Evolutionary conservation across 2,797 vertebrate genomes (phyloP).

Genomic region (Linurgus olivaceus): DNA sequence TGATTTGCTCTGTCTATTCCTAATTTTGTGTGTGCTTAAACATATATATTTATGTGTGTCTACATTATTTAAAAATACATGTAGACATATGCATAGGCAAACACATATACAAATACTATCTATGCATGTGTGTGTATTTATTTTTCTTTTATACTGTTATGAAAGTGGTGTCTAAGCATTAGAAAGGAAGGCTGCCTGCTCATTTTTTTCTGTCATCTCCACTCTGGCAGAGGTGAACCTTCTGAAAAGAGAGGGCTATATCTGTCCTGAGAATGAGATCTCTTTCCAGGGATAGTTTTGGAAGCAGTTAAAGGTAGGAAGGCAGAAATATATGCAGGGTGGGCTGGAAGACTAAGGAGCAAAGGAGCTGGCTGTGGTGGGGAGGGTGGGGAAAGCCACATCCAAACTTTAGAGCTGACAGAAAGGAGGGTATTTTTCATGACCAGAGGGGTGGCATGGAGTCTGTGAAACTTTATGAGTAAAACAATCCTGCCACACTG

Average conservation of each 20-base stretch:
- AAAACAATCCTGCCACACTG: not conserved
- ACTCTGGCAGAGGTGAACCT: not conserved
- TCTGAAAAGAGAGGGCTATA: not conserved
- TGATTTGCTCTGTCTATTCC: not conserved
- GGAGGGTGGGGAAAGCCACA: rapidly evolving
- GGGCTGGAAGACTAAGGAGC: not conserved
- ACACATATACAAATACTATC: not conserved
- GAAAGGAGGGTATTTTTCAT: not conserved
- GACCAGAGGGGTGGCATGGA: not conserved
- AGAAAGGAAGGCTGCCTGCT: not conserved
- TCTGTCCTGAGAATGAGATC: not conserved
- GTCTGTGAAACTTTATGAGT: not conserved
- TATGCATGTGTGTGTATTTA: rapidly evolving
- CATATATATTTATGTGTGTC: not conserved
- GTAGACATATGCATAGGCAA: too few species aligned
- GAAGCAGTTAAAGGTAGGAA: not conserved
- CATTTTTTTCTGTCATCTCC: not conserved
- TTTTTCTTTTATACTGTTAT: not conserved
- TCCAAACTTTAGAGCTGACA: not conserved
- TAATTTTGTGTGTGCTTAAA: not conserved
- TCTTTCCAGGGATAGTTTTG: not conserved
- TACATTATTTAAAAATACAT: not conserved
- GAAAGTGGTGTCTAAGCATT: not conserved
- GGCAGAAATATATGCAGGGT: rapidly evolving
- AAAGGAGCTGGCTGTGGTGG: not conserved